phyloP scores from a whole-genome alignment of 2,888 invertebrate species.

The Spodoptera littoralis region DNA sequence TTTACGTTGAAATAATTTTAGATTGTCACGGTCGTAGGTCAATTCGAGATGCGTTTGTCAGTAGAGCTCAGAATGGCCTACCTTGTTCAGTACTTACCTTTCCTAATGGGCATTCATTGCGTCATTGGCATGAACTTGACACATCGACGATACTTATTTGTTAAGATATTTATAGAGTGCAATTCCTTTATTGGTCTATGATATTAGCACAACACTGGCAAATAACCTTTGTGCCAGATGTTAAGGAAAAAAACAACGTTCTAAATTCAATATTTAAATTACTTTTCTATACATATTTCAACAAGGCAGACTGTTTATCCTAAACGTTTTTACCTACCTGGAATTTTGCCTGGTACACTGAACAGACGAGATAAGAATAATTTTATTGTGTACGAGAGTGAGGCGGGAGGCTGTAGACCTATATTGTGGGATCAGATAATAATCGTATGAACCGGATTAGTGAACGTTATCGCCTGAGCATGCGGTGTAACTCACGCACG shows the following conservation, averaged over 20 bases:
- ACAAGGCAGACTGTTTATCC: constrained; percentile 43
- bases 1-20: constrained; percentile 66
- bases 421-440: constrained; percentile 52
- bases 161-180: neutral
- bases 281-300: constrained; percentile 21
- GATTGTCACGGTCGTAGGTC: constrained; percentile 74
- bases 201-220: constrained; percentile 8
- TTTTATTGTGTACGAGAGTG: constrained; percentile 38
- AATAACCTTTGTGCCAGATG: constrained; percentile 17
- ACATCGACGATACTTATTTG: no score
- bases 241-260: constrained; percentile 17
- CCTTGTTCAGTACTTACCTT: constrained; percentile 25
- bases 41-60: constrained; percentile 55
- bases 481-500: constrained; percentile 44
- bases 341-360: constrained; percentile 41
- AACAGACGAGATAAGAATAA: constrained; percentile 51
- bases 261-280: constrained; percentile 30
- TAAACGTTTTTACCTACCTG: constrained; percentile 47
- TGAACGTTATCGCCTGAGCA: constrained; percentile 37
- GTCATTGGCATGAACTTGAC: constrained; percentile 8
- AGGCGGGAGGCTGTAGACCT: constrained; percentile 34
- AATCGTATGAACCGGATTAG: constrained; percentile 43
- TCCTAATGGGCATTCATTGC: constrained; percentile 3
- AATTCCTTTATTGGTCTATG: constrained; percentile 18
- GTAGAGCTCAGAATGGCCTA: constrained; percentile 33